phyloP scores from a whole-genome alignment of 2,888 invertebrate species.

The Agrochola circellaris region DNA sequence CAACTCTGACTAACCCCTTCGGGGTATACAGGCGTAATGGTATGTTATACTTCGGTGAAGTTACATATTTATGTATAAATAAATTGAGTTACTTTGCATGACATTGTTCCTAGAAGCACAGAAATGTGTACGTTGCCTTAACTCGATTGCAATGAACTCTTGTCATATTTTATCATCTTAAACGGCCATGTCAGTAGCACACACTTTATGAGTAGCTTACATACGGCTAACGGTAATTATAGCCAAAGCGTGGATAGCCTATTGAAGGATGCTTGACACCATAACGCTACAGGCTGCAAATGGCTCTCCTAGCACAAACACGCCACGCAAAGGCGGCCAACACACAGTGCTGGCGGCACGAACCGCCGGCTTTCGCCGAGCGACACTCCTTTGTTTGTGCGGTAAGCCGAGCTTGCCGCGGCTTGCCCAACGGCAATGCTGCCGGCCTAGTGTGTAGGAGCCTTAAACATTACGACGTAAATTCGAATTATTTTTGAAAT shows the following conservation, averaged over 20 bases:
- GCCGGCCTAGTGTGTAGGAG: no score
- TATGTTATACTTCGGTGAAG: neutral
- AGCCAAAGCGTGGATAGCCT: neutral
- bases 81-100: neutral
- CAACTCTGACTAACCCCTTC: no score
- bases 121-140: neutral
- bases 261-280: conserved; percentile 21
- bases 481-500: neutral
- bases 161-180: conserved; percentile 17
- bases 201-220: neutral
- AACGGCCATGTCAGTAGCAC: conserved; percentile 17
- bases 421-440: no score
- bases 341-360: no score
- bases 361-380: no score
- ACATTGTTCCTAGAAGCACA: neutral
- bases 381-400: no score
- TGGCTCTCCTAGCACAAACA: neutral
- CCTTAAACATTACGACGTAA: neutral
- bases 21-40: no score
- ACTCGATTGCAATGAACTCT: neutral
- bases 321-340: neutral
- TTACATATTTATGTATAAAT: neutral
- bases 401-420: no score
- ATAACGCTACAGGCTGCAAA: neutral
- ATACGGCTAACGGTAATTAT: neutral